Evolutionary conservation across 2,113 vertebrate species (phyloP).

Genomic region (Campylorhamphus procurvoides): DNA sequence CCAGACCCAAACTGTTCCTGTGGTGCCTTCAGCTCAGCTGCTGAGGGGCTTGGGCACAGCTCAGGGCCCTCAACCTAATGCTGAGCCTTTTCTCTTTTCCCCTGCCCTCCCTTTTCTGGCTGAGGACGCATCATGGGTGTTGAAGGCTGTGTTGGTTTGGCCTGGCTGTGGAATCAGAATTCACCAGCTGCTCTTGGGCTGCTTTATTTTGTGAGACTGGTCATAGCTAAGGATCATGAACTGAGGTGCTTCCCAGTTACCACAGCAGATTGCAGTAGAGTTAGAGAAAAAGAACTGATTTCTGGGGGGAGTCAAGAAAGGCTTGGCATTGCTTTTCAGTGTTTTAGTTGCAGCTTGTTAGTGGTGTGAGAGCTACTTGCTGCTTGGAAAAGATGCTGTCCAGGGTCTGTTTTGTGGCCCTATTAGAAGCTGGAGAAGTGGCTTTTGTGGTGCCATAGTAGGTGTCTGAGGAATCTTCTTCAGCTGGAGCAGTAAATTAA

Average conservation of each 20-base stretch:
- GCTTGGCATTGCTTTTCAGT: neutral
- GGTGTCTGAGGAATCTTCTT: neutral
- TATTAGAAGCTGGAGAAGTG: neutral
- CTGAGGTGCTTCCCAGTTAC: neutral
- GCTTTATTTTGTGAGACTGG: neutral
- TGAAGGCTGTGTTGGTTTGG: neutral
- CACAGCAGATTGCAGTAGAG: neutral
- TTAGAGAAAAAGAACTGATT: neutral
- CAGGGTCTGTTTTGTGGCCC: neutral
- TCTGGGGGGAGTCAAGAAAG: neutral
- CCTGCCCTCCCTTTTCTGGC: accelerated
- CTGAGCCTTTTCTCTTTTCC: neutral
- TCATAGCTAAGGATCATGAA: neutral
- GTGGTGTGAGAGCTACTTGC: neutral
- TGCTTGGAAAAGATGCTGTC: neutral
- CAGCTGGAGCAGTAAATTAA: neutral
- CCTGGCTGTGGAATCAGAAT: neutral
- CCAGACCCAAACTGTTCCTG: neutral
- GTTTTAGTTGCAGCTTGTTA: neutral
- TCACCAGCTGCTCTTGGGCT: neutral
- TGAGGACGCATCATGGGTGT: accelerated
- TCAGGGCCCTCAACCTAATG: neutral
- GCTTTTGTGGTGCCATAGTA: neutral
- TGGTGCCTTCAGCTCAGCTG: neutral
- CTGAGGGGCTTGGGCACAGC: neutral